Base-by-base conservation (phyloP, 1,140 invertebrate genomes). In the Heliconius nattereri region DNA sequence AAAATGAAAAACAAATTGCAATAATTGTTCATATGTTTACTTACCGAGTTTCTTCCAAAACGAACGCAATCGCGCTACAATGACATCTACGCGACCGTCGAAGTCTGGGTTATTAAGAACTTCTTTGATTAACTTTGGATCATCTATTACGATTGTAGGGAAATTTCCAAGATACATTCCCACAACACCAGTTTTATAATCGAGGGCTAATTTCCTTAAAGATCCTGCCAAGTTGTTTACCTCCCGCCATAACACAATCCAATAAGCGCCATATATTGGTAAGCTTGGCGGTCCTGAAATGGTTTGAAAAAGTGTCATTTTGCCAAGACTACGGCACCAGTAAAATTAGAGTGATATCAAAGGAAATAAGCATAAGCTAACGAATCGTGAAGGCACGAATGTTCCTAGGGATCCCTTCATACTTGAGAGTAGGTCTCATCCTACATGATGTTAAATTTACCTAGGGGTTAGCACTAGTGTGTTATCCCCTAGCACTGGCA, bases 31-130 rank as follows among this genome's bases (percentile, higher is more conserved):
- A 66, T 29, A 66, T 29, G 11, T 26, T 29, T 3, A 84, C 87
- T 90, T 83, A 94, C 94, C 93, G 7, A 94, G 80, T 81, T 84
- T 90, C 74, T 94, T 93, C 90, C 92, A 94, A 79, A 85, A 92
- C 54, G 87, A 89, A 74, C 92, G 82, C n/a, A 93, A 78, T 37
- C 91, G 86, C 54, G 85, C 85, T 1, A 94, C 40, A 32, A 94
- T 85, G 8, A 89, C 88, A 79, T 94, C 90, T 70, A 92, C 84
- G 16, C 94, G 84, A 1, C 91, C 93, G 73, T 91, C 90, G 57
- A 94, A 92, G 71, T 94, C 94, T 45, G 94, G 90, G 5, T 89
- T 82, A 23, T 85, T 84, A 0, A 94, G 84, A 35, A 90, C 86
- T 79, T 94, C 93, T 73, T 91, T 94, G 0, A 94, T 87, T 8